Evolutionary conservation across 2,797 vertebrate species (phyloP).

Genomic region (Harpagifer antarcticus): DNA sequence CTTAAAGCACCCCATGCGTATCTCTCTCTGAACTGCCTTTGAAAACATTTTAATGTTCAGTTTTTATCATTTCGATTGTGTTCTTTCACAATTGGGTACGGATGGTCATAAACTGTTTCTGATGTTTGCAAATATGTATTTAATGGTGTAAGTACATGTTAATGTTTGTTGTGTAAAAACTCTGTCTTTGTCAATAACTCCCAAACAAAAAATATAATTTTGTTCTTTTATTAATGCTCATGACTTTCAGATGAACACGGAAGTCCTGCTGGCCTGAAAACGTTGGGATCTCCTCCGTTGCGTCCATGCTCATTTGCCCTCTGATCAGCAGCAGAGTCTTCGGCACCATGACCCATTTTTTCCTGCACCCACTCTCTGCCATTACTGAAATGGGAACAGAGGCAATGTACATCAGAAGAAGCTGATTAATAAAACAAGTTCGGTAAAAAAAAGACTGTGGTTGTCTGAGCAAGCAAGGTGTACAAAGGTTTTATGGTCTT

Average conservation of each 20-base stretch:
- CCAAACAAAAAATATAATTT: background rate
- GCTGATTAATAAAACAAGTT: background rate
- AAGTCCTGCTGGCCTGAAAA: conserved; percentile 66
- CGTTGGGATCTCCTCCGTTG: conserved; percentile 71
- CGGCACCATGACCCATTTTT: background rate
- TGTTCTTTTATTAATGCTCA: background rate
- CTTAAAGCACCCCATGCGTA: too few relatives aligned
- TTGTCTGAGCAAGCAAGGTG: too few relatives aligned
- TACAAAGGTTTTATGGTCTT: too few relatives aligned
- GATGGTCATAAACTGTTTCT: too few relatives aligned
- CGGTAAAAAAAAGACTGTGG: background rate
- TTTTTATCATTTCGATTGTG: too few relatives aligned
- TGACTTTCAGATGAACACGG: conserved; percentile 53
- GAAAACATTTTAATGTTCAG: too few relatives aligned
- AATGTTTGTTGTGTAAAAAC: too few relatives aligned
- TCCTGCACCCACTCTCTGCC: conserved; percentile 62
- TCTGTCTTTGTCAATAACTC: background rate
- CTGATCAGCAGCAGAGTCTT: conserved; percentile 73
- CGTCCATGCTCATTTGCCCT: conserved; percentile 66
- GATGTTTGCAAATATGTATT: background rate
- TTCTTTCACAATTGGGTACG: too few relatives aligned
- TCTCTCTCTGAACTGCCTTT: too few relatives aligned
- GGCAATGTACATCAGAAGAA: background rate
- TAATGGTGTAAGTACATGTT: too few relatives aligned
- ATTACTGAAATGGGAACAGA: conserved; percentile 60